A percentile compares a stretch with the other conserved stretches of the same genome.
These are phyloP conservation scores for Drosophila cardini DNA, from an alignment of 1,140 invertebrate genomes.

Conservation along the genomic window DNA sequence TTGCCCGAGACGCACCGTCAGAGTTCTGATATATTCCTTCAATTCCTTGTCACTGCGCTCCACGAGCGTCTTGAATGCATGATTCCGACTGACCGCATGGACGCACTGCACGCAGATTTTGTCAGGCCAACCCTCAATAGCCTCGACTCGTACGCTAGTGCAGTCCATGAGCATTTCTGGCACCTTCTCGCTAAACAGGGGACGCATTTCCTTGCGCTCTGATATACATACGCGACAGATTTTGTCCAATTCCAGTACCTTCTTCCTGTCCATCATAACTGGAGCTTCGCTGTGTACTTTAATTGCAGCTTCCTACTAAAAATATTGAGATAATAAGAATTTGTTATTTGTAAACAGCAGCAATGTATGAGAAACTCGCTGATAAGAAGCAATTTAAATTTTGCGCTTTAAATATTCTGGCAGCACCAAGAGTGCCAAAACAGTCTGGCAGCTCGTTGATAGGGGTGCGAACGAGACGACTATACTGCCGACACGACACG, in stretches of 20 bases:
- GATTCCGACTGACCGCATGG: conserved; percentile 86
- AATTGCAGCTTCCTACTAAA: conserved; percentile 12
- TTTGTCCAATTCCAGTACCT: conserved; percentile 85
- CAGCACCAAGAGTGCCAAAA: conserved; percentile 16
- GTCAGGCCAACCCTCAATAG: conserved; percentile 86
- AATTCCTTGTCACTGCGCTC: conserved; percentile 86
- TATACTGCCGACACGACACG: conserved; percentile 41
- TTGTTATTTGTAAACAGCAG: conserved; percentile 13
- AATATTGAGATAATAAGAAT: conserved; percentile 15
- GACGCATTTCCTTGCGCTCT: conserved; percentile 87
- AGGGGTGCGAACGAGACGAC: conserved; percentile 54
- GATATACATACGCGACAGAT: conserved; percentile 87
- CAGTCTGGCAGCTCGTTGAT: conserved; percentile 29
- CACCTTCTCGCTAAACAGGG: conserved; percentile 87
- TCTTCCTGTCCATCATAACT: conserved; percentile 77
- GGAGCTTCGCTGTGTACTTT: neutral
- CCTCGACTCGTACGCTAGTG: conserved; percentile 86
- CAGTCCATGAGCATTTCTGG: conserved; percentile 88
- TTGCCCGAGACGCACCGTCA: conserved; percentile 65
- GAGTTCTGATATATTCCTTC: conserved; percentile 80
- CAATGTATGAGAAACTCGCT: conserved; percentile 32
- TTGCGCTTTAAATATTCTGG: conserved; percentile 23
- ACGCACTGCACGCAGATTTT: conserved; percentile 87
- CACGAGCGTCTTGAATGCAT: conserved; percentile 86
- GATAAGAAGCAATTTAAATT: conserved; percentile 36